A percentile compares a stretch with the other conserved stretches of the same genome.
phyloP scores from a whole-genome alignment of 2,888 invertebrate species.

The Melipona beecheii region DNA sequence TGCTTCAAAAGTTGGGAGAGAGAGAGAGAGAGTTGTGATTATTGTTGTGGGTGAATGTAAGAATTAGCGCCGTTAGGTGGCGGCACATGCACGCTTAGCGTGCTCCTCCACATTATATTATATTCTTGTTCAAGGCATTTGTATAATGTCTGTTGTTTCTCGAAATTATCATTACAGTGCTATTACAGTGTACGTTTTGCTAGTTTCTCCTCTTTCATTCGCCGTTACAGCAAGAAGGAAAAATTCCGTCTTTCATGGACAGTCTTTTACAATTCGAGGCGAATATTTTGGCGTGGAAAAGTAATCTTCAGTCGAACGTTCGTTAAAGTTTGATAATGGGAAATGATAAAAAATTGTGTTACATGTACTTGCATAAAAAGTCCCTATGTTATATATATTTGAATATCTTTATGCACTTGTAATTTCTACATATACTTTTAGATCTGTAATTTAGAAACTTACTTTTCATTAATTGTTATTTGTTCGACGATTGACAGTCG shows the following conservation, averaged over 20 bases:
- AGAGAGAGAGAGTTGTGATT: slow-evolving; percentile 10
- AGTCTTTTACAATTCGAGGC: neutral
- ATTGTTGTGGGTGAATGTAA: slow-evolving; percentile 49
- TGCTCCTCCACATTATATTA: slow-evolving; percentile 66
- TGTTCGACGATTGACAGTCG: too few relatives aligned
- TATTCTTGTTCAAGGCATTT: slow-evolving; percentile 40
- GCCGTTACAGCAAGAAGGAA: neutral
- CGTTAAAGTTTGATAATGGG: too few relatives aligned
- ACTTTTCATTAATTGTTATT: too few relatives aligned
- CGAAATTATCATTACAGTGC: neutral
- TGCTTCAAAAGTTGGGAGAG: neutral
- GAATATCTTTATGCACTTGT: too few relatives aligned
- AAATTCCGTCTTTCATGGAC: neutral
- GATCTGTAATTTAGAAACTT: too few relatives aligned
- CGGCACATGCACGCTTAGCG: slow-evolving; percentile 65
- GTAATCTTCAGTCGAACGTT: too few relatives aligned
- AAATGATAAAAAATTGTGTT: too few relatives aligned
- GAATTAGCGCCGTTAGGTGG: slow-evolving; percentile 63
- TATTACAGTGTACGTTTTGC: neutral
- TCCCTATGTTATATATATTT: too few relatives aligned
- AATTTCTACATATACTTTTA: too few relatives aligned
- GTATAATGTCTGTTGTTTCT: slow-evolving; percentile 7
- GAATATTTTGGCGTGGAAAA: too few relatives aligned
- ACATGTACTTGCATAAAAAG: too few relatives aligned
- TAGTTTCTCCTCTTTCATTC: neutral